These are phyloP conservation scores for Hiodon tergisus DNA, from an alignment of 2,113 vertebrate species.

Conservation along the genomic window DNA sequence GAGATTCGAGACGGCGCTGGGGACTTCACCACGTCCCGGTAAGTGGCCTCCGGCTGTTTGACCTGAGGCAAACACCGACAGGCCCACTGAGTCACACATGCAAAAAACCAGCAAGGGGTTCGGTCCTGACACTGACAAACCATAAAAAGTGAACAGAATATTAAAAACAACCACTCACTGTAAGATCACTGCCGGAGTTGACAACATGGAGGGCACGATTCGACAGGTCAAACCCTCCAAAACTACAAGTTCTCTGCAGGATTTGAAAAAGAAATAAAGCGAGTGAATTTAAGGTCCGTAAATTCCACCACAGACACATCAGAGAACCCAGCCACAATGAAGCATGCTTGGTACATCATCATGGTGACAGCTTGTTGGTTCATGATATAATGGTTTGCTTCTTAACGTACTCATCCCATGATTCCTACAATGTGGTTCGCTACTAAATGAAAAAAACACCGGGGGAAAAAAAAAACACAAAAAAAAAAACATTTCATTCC, in stretches of 20 bases:
- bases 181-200: conserved; percentile 65
- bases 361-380: conserved; percentile 7
- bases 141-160: neutral
- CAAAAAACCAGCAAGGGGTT: neutral
- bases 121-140: neutral
- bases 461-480: neutral
- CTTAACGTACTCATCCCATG: neutral
- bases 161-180: conserved; percentile 64
- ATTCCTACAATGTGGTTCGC: neutral
- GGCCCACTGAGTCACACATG: neutral
- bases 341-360: conserved; percentile 25
- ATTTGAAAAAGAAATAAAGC: conserved; percentile 34
- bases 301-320: conserved; percentile 8
- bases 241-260: conserved; percentile 92
- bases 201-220: conserved; percentile 88
- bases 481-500: neutral
- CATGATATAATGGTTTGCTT: conserved; percentile 9
- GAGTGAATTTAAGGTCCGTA: conserved; percentile 21
- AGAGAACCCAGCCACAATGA: conserved; percentile 36
- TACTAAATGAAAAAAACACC: neutral
- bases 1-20: conserved; percentile 89
- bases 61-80: conserved; percentile 47
- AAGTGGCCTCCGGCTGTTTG: conserved; percentile 85
- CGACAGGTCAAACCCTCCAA: conserved; percentile 93
- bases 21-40: conserved; percentile 91